Conservation (phyloP, 2,797 vertebrate species). For the Karalla daura region DNA sequence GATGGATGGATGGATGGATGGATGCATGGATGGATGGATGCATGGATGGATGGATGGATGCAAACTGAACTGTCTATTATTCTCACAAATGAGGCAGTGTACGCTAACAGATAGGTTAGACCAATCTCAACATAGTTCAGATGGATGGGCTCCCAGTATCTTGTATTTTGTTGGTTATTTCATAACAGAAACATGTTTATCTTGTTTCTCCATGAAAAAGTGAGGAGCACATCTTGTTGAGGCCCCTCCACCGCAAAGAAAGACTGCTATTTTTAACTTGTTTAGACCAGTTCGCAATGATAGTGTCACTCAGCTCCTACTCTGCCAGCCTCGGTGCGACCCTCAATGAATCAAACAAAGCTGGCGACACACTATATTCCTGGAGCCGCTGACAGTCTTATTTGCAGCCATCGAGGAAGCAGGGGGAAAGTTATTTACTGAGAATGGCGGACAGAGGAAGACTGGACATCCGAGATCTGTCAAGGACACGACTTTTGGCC, state of each 20-base stretch:
- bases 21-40: no score
- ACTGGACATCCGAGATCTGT: slow-evolving; percentile 70
- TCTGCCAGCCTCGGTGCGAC: slow-evolving; percentile 23
- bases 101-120: no score
- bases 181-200: slow-evolving; percentile 1
- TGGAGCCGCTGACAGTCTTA: slow-evolving; percentile 58
- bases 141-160: neutral
- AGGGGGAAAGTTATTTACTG: slow-evolving; percentile 62
- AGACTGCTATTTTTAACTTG: slow-evolving; percentile 57
- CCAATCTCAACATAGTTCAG: no score
- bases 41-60: no score
- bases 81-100: no score
- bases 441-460: slow-evolving; percentile 54
- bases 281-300: slow-evolving; percentile 59
- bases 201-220: neutral
- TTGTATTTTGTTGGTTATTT: no score
- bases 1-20: no score
- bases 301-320: slow-evolving; percentile 58
- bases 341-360: slow-evolving; percentile 66
- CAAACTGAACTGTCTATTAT: no score
- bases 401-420: slow-evolving; percentile 59
- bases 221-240: slow-evolving; percentile 5
- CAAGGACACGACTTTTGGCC: slow-evolving; percentile 59
- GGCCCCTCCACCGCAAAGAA: slow-evolving; percentile 11
- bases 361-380: slow-evolving; percentile 39